phyloP scores from a whole-genome alignment of 2,888 invertebrate genomes.

The Cerastoderma edule region DNA sequence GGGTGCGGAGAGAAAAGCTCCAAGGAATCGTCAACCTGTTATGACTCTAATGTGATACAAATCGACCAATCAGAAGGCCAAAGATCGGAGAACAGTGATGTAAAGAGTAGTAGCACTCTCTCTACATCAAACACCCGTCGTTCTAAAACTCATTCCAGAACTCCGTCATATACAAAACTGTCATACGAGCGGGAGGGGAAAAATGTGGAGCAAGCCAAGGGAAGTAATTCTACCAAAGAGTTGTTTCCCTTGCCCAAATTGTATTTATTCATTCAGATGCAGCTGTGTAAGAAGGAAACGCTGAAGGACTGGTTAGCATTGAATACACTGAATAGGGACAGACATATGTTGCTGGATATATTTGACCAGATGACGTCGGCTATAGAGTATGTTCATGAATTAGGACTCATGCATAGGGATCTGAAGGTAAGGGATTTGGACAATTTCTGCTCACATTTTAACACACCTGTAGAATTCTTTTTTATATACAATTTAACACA shows the following conservation, averaged over 20 bases:
- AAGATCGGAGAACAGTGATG: slow-evolving; percentile 24
- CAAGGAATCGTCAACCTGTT: slow-evolving; percentile 50
- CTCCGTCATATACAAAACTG: slow-evolving; percentile 33
- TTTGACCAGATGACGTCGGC: slow-evolving; percentile 94
- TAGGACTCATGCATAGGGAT: slow-evolving; percentile 97
- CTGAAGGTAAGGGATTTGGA: slow-evolving; percentile 86
- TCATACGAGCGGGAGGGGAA: slow-evolving; percentile 38
- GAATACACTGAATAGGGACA: slow-evolving; percentile 78
- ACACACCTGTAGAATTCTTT: too few species aligned
- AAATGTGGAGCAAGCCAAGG: slow-evolving; percentile 5
- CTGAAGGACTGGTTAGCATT: slow-evolving; percentile 93
- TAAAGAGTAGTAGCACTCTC: slow-evolving; percentile 18
- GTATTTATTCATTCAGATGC: slow-evolving; percentile 98
- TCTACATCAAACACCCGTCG: slow-evolving; percentile 7
- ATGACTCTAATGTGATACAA: slow-evolving; percentile 16
- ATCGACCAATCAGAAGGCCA: slow-evolving; percentile 50
- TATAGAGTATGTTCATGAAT: slow-evolving; percentile 96
- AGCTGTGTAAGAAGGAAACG: slow-evolving; percentile 94
- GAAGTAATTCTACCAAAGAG: neutral
- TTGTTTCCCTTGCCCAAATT: slow-evolving; percentile 82
- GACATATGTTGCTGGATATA: slow-evolving; percentile 75
- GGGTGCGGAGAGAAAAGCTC: slow-evolving; percentile 74
- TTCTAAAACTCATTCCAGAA: slow-evolving; percentile 33
- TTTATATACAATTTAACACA: too few species aligned
- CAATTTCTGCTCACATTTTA: too few species aligned